Base-by-base conservation (phyloP, 2,888 invertebrate species). In the Blastobasis adustella region DNA sequence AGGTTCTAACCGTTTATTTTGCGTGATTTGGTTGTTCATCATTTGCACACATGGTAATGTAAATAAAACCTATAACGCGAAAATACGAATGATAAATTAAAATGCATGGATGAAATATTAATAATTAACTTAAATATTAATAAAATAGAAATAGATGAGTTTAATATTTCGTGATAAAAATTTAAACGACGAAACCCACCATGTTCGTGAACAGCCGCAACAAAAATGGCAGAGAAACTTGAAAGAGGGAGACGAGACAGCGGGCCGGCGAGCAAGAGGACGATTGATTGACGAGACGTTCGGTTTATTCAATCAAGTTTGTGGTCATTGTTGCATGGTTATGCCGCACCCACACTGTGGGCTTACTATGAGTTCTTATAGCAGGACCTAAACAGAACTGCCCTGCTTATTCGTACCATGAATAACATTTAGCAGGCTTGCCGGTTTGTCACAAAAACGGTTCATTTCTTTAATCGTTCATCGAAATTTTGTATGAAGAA, bases 1-100 rank as follows among this genome's bases (percentile, higher is more conserved):
- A 91, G 91, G 90, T 89, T 83, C 89, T 86, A 92, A 93, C 93
- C 92, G 92, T 92, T 90, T 92, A 68, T 65, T 87, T 78, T 73
- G 71, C 62, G 73, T 81, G 67, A 49, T 39, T 72, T 80, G 89
- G 89, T 90, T 89, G 86, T 90, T 93, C 93, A 93, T 93, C 93
- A 93, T 87, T 69, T 82, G 63, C 57, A 57, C 50, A 45, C 49
- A 54, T 48, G 45, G 46, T 8, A 45, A 50, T 23, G 52, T 37
- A 50, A 46, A 49, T 47, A 48, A 3, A 39, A 8, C n/a, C 46
- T 47, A 50, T 50, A 57, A 37, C 46, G 6, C 40, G 10, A 10
- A 37, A 5, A 39, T 36, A 23, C 23, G 23, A 23, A 23, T 23
- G 23, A 23, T 23, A 23, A 23, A 23, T n/a, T n/a, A 1, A 9